Base-by-base conservation (phyloP, 2,888 invertebrate genomes). In the Synanthedon vespiformis region DNA sequence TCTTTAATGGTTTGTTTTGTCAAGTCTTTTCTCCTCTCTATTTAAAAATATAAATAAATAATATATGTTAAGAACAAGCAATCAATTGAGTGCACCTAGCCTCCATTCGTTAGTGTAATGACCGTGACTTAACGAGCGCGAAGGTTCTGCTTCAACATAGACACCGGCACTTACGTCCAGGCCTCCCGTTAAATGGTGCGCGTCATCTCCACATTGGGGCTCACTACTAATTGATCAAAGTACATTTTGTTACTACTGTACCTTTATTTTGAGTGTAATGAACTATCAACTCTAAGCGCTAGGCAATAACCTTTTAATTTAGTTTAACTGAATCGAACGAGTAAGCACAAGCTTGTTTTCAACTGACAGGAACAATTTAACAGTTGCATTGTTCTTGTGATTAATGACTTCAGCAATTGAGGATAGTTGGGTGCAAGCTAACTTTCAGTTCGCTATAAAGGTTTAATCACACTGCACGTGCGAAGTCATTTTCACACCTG, bases 31-130 rank as follows among this genome's bases (percentile, higher is more conserved):
- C 22, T 5, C 22, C 22, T 22, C 5, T 10, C 8, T 34, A 34
- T 34, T 34, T 10, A 34, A 34, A 34, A 34, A 34, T 5, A 3
- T 34, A 8, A 44, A 44, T 6, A n/a, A 10, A 40, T 11, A n/a
- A 14, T 44, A 6, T 44, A 44, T 61, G 18, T 53, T 57, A 58
- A 63, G 57, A 55, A 57, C 56, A 57, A 61, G 57, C 60, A 55
- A 64, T 67, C 63, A 62, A 62, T 63, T 56, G 56, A 54, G 56
- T 51, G 64, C 65, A 61, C 58, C 61, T 69, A 68, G 74, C 75
- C 67, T 69, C 66, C 69, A 74, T 77, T 72, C 66, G 72, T 75
- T 70, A 74, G 67, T 58, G 65, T 76, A 80, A 81, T 74, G 75
- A 68, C 64, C 65, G 63, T 57, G 57, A 65, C 62, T 61, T 72